Conservation (phyloP, 2,113 vertebrate genomes). For the Xenotilapia longispinis region DNA sequence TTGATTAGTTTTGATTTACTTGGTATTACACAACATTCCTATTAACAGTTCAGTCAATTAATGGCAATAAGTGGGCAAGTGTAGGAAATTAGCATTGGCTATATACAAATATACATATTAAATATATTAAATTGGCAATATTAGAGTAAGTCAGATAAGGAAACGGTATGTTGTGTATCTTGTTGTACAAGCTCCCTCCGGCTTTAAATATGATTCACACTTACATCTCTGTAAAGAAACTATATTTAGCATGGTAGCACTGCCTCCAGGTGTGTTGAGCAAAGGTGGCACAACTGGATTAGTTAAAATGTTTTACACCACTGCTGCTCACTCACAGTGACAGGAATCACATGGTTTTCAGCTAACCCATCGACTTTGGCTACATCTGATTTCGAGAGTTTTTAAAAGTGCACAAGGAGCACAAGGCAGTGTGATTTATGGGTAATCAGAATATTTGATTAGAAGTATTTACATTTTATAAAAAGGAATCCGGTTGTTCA, state of each 20-base stretch:
- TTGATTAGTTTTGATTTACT: background rate
- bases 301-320: background rate
- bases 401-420: background rate
- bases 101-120: background rate
- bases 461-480: background rate
- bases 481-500: background rate
- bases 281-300: background rate
- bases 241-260: background rate
- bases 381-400: fast-evolving
- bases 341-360: background rate
- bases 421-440: background rate
- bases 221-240: background rate
- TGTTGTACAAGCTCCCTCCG: fast-evolving
- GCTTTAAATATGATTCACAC: background rate
- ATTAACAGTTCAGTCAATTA: background rate
- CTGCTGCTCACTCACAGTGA: background rate
- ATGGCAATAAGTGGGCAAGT: background rate
- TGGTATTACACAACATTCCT: background rate
- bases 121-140: background rate
- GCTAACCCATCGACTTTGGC: background rate
- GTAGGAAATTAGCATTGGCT: background rate
- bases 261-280: background rate
- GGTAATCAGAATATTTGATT: background rate
- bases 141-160: background rate
- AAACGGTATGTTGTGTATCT: background rate